phyloP scores from a whole-genome alignment of 1,140 invertebrate species.

The Heliconius hewitsoni region DNA sequence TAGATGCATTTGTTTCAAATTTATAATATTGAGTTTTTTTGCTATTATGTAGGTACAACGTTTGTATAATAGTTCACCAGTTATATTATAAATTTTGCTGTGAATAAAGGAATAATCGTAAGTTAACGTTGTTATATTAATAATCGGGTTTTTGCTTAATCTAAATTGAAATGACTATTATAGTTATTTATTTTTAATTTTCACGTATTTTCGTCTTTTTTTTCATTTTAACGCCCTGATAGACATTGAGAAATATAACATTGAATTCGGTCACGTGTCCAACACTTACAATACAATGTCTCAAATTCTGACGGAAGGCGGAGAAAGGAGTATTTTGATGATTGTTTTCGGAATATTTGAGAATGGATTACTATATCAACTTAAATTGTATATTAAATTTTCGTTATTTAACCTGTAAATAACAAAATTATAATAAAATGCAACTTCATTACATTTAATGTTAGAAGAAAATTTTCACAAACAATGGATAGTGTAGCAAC shows the following conservation, averaged over 20 bases:
- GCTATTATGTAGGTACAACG: slow-evolving; percentile 1
- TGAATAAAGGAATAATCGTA: not conserved
- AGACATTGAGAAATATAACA: no score
- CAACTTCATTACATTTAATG: slow-evolving; percentile 3
- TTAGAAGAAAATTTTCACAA: not conserved
- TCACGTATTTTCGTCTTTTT: no score
- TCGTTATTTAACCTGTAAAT: no score
- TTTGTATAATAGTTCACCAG: not conserved
- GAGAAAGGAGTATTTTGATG: no score
- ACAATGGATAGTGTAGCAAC: slow-evolving; percentile 31
- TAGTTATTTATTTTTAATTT: not conserved
- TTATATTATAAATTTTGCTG: not conserved
- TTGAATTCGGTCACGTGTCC: no score
- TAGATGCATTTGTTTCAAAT: slow-evolving; percentile 36
- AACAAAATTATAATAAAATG: not conserved
- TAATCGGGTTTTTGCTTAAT: not conserved
- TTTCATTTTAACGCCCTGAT: no score
- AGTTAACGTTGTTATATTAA: not conserved
- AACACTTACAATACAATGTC: no score
- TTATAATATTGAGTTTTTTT: slow-evolving; percentile 24
- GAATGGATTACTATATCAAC: no score
- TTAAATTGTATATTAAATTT: no score
- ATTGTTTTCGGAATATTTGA: no score
- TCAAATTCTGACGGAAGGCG: no score
- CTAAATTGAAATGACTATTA: not conserved